Conservation (phyloP, 2,797 vertebrate species). For the Anabacerthia variegaticeps region DNA sequence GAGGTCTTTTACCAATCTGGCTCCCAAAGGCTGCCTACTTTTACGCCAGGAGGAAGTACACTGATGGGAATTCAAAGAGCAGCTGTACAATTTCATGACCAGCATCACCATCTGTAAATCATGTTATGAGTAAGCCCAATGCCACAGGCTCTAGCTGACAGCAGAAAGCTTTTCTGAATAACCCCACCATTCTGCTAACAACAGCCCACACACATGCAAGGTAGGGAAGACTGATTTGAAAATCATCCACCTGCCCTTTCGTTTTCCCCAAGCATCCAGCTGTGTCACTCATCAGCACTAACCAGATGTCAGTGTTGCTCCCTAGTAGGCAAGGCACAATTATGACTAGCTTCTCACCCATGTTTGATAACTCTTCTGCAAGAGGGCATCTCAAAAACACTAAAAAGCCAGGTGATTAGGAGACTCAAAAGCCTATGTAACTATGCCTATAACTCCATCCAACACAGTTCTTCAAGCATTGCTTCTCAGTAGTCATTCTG, state of each 20-base stretch:
- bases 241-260: background rate
- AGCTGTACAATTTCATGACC: background rate
- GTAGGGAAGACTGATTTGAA: background rate
- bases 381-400: background rate
- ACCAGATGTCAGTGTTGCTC: background rate
- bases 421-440: background rate
- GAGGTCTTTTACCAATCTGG: background rate
- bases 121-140: background rate
- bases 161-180: background rate
- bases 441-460: too few species aligned
- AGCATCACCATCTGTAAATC: background rate
- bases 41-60: background rate
- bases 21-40: background rate
- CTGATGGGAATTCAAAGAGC: background rate
- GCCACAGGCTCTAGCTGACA: background rate
- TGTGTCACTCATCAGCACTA: background rate
- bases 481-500: background rate
- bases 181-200: background rate
- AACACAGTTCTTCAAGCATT: background rate
- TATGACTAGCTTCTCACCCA: background rate
- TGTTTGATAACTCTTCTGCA: background rate
- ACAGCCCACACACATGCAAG: background rate
- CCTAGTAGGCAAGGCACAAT: background rate
- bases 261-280: background rate
- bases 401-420: background rate